A percentile compares a stretch with the other conserved stretches of the same genome.
phyloP scores from a whole-genome alignment of 1,140 invertebrate species.

The Brachionus rotundiformis region DNA sequence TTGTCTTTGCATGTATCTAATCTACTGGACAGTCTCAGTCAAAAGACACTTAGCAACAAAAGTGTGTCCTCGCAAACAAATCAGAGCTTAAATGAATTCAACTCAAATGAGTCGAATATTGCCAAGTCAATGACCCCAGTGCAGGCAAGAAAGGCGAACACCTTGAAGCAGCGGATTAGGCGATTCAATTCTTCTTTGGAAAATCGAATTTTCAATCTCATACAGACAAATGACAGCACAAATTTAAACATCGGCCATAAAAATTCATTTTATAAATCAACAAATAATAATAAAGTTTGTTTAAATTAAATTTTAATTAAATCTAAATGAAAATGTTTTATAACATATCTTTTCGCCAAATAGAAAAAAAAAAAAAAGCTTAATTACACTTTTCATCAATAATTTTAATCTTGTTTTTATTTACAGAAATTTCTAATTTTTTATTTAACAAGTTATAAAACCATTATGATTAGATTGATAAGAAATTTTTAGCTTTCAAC shows the following conservation, averaged over 20 bases:
- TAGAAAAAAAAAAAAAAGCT: background rate
- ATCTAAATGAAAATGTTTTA: background rate
- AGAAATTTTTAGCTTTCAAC: background rate
- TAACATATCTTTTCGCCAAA: background rate
- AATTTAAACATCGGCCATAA: conserved; percentile 7
- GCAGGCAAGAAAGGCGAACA: background rate
- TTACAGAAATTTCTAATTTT: background rate
- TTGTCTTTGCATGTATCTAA: background rate
- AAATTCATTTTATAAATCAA: conserved; percentile 23
- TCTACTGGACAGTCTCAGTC: background rate
- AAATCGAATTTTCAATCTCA: conserved; percentile 28
- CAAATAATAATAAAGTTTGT: conserved; percentile 46
- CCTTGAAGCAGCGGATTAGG: conserved; percentile 11
- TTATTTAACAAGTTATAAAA: conserved; percentile 7
- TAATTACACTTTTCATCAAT: conserved; percentile 21
- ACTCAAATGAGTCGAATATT: background rate
- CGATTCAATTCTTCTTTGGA: conserved; percentile 33
- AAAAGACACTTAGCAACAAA: background rate
- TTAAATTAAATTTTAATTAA: conserved; percentile 33
- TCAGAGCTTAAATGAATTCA: background rate
- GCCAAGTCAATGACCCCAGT: background rate
- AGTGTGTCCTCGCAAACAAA: background rate
- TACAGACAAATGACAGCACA: background rate
- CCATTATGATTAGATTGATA: background rate
- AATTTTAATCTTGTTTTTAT: background rate